Conservation (phyloP, 1,140 invertebrate genomes). For the Hyposmocoma kahamanoa region DNA sequence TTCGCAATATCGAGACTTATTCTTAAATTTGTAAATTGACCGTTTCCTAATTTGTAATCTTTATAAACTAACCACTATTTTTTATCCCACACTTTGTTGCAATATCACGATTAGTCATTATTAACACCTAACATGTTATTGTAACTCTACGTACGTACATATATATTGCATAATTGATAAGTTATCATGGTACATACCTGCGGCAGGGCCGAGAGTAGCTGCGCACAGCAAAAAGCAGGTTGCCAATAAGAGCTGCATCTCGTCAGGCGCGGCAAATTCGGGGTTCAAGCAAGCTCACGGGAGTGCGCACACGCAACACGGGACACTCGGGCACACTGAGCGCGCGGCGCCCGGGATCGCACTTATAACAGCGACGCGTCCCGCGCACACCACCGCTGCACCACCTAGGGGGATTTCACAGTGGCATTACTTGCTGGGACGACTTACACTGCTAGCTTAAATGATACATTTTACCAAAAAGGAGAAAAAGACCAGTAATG, state of each 20-base stretch:
- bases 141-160: no score
- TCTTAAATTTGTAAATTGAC: no score
- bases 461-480: no score
- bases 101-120: no score
- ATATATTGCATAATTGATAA: not conserved
- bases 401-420: not conserved
- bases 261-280: slow-evolving; percentile 18
- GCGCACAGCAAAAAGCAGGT: slow-evolving; percentile 58
- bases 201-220: slow-evolving; percentile 49
- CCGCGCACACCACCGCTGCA: slow-evolving; percentile 50
- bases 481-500: no score
- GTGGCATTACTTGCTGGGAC: no score
- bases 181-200: slow-evolving; percentile 47
- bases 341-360: slow-evolving; percentile 60
- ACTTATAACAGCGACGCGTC: slow-evolving; percentile 67
- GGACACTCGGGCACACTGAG: slow-evolving; percentile 68
- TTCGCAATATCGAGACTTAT: no score
- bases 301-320: slow-evolving; percentile 64
- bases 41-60: no score
- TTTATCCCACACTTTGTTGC: no score
- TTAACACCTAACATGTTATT: no score
- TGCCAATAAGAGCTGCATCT: slow-evolving; percentile 56
- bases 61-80: no score
- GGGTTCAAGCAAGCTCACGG: slow-evolving; percentile 31
- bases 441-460: no score